Conservation (phyloP, 2,113 vertebrate genomes). For the Tapirus terrestris region DNA sequence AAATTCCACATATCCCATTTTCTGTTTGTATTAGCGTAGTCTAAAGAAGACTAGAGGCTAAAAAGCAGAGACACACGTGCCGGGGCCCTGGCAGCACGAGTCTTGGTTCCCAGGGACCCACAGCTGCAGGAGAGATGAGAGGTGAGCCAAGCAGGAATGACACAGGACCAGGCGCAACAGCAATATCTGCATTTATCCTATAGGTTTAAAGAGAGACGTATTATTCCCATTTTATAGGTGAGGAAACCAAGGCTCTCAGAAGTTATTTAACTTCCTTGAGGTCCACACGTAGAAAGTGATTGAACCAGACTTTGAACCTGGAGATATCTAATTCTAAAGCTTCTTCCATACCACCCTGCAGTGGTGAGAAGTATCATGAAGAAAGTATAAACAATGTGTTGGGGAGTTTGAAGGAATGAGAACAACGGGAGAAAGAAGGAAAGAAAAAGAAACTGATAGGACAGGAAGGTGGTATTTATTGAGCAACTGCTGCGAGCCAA, state of each 20-base stretch:
- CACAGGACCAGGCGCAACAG: background rate
- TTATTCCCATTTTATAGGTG: background rate
- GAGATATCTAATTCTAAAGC: background rate
- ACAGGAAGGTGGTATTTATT: background rate
- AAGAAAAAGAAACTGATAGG: background rate
- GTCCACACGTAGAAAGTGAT: background rate
- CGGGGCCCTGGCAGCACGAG: background rate
- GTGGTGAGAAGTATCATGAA: background rate
- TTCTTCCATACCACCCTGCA: background rate
- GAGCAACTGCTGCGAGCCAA: background rate
- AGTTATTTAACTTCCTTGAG: background rate
- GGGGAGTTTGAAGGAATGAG: background rate
- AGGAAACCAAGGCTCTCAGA: constrained; percentile 21
- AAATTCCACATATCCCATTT: background rate
- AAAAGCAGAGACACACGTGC: background rate
- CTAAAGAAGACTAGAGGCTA: background rate
- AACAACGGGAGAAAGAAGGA: background rate
- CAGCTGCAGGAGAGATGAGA: background rate
- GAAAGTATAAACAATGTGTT: background rate
- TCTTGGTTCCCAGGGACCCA: background rate
- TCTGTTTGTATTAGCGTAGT: background rate
- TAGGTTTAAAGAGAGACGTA: background rate
- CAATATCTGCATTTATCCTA: background rate
- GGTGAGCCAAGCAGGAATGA: background rate
- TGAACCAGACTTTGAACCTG: background rate